Evolutionary conservation across 2,888 invertebrate species (phyloP).

Genomic region (Tetragonisca angustula): DNA sequence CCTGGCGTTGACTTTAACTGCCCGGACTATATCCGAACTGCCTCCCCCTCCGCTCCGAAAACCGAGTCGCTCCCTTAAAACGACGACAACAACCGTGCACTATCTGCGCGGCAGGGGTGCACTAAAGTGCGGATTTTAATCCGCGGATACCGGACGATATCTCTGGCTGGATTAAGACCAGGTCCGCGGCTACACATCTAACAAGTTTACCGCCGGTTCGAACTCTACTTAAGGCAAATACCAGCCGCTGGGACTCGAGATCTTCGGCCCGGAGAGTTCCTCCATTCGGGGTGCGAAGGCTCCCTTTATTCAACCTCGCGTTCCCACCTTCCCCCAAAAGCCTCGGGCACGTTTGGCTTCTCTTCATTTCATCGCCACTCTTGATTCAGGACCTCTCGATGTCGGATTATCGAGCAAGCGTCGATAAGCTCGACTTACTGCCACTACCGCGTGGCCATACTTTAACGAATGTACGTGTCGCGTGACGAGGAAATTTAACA

Average conservation of each 20-base stretch:
- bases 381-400: conserved; percentile 26
- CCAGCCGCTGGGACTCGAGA: conserved; percentile 43
- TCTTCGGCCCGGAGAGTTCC: conserved; percentile 43
- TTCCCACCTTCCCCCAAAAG: neutral
- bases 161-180: conserved; percentile 77
- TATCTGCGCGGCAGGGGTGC: conserved; percentile 66
- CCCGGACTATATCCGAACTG: conserved; percentile 74
- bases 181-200: conserved; percentile 65
- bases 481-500: too few species aligned
- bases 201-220: conserved; percentile 71
- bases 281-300: neutral
- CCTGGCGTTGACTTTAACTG: conserved; percentile 81
- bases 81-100: conserved; percentile 60
- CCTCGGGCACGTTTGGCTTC: neutral
- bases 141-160: conserved; percentile 80
- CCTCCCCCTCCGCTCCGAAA: conserved; percentile 27
- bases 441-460: neutral
- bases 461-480: conserved; percentile 2
- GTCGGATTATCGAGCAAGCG: conserved; percentile 23
- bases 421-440: conserved; percentile 24
- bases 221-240: conserved; percentile 73
- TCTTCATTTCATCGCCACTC: conserved; percentile 24
- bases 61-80: conserved; percentile 59
- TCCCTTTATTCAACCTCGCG: conserved; percentile 24
- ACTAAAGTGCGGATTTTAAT: conserved; percentile 82